A percentile compares a stretch with the other conserved stretches of the same genome.
Conservation (phyloP, 2,113 vertebrate species). For the Mustela lutreola region DNA sequence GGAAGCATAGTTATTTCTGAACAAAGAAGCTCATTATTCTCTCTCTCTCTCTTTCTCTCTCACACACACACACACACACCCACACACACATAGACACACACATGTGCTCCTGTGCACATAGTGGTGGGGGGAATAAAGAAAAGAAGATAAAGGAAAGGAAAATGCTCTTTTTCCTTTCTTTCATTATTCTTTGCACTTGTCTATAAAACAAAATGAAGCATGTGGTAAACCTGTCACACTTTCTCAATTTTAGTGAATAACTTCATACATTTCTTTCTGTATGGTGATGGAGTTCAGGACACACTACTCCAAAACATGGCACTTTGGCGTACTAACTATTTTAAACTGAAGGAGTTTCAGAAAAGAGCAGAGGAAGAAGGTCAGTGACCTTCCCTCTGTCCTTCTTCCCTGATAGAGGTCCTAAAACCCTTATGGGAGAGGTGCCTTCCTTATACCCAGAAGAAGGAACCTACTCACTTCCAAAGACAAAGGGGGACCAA, state of each 20-base stretch:
- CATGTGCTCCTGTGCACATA: not conserved
- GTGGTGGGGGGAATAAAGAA: not conserved
- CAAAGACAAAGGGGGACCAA: not conserved
- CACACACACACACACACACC: no score
- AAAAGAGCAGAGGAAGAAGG: not conserved
- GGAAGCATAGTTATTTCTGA: not conserved
- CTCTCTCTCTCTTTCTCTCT: no score
- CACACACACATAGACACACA: not conserved
- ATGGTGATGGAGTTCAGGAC: not conserved
- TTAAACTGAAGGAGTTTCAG: not conserved
- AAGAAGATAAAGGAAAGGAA: not conserved
- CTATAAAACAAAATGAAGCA: not conserved
- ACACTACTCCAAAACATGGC: not conserved
- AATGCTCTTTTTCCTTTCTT: not conserved
- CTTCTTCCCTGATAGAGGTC: not conserved
- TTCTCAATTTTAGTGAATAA: slow-evolving; percentile 26
- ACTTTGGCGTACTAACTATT: not conserved
- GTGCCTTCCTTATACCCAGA: not conserved
- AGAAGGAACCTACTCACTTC: not conserved
- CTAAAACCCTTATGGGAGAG: not conserved
- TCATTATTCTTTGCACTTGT: not conserved
- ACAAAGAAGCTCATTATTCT: not conserved
- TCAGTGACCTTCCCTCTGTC: not conserved
- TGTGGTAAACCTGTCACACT: not conserved
- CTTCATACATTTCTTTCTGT: not conserved